phyloP scores from a whole-genome alignment of 2,888 invertebrate genomes.

The Drosophila neotestacea region DNA sequence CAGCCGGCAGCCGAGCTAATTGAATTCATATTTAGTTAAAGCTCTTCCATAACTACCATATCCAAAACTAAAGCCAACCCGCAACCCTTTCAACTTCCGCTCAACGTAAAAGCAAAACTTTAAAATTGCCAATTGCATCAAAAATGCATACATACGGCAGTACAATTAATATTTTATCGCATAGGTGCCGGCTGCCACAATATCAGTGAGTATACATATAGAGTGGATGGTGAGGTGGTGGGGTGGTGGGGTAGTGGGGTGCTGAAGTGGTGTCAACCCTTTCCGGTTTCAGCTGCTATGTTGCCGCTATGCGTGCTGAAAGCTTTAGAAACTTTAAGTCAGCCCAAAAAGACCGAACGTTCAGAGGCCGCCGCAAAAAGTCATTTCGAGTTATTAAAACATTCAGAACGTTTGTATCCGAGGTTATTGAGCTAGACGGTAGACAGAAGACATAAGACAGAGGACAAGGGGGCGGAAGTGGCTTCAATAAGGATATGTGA shows the following conservation, averaged over 20 bases:
- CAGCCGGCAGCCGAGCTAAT: slow-evolving; percentile 41
- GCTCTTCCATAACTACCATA: slow-evolving; percentile 11
- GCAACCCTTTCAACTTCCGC: slow-evolving; percentile 59
- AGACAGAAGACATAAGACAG: not conserved
- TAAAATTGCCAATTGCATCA: slow-evolving; percentile 79
- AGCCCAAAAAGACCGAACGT: slow-evolving; percentile 26
- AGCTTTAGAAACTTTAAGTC: slow-evolving; percentile 69
- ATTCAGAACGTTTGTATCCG: slow-evolving; percentile 81
- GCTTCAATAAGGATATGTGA: slow-evolving; percentile 69
- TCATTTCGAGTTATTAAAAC: slow-evolving; percentile 82
- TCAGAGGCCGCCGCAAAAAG: slow-evolving; percentile 69
- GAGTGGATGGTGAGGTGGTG: not conserved
- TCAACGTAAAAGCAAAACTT: slow-evolving; percentile 58
- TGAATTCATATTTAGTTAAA: slow-evolving; percentile 63
- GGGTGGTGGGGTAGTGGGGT: not conserved
- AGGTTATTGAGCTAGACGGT: slow-evolving; percentile 41
- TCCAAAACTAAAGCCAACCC: slow-evolving; percentile 19
- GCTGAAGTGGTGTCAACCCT: slow-evolving; percentile 7
- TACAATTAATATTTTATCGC: slow-evolving; percentile 80
- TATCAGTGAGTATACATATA: slow-evolving; percentile 25
- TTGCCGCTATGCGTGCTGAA: slow-evolving; percentile 62
- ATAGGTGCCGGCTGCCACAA: slow-evolving; percentile 30
- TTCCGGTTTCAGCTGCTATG: slow-evolving; percentile 24
- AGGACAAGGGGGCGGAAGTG: slow-evolving; percentile 22
- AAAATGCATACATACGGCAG: slow-evolving; percentile 77